phyloP scores from a whole-genome alignment of 2,888 invertebrate genomes.

The Himalopsyche japonica region DNA sequence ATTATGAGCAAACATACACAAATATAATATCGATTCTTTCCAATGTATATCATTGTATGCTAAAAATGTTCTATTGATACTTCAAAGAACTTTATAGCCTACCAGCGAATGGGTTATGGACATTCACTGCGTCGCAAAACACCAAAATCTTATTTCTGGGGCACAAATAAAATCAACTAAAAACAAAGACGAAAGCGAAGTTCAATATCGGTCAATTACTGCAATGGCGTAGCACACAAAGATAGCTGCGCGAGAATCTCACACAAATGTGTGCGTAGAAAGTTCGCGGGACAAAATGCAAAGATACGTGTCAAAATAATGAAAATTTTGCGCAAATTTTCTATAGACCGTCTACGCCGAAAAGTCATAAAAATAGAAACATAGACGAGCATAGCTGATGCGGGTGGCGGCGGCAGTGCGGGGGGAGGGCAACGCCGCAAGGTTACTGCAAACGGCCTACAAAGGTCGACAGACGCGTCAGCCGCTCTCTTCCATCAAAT shows the following conservation, averaged over 20 bases:
- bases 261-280: background rate
- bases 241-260: background rate
- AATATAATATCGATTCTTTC: no score
- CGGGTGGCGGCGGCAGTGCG: background rate
- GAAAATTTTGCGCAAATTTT: background rate
- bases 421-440: slow-evolving; percentile 15
- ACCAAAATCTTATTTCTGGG: background rate
- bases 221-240: background rate
- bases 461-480: slow-evolving; percentile 27
- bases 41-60: no score
- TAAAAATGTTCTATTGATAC: no score
- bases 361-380: background rate
- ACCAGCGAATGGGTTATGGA: no score
- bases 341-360: background rate
- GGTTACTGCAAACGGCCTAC: slow-evolving; percentile 30
- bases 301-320: background rate
- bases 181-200: background rate
- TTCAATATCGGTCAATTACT: background rate
- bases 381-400: background rate
- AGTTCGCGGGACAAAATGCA: background rate
- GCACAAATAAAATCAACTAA: background rate
- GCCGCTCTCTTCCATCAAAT: background rate
- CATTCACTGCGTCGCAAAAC: background rate
- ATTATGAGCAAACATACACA: no score
- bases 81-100: no score